Evolutionary conservation across 2,797 vertebrate species (phyloP).

Genomic region (Tiaroga cobitis): DNA sequence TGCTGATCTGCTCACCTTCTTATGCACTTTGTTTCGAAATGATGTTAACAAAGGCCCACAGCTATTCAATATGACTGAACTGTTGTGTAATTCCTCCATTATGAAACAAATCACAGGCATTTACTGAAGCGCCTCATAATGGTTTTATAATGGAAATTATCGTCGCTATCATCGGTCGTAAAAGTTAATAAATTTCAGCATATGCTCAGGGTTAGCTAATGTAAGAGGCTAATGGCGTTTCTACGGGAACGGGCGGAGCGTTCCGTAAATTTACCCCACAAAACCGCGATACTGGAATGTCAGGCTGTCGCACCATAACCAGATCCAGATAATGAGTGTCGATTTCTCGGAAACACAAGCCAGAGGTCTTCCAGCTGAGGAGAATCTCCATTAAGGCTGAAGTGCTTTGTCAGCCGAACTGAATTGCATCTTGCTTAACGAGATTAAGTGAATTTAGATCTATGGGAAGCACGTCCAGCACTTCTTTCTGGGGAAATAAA

Average conservation of each 20-base stretch:
- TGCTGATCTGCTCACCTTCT: background rate
- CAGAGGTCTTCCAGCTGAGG: conserved; percentile 34
- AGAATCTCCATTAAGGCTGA: conserved; percentile 38
- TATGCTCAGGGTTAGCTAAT: conserved; percentile 43
- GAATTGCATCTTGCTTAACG: conserved; percentile 39
- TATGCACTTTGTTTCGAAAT: conserved; percentile 1
- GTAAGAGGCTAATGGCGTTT: conserved; percentile 48
- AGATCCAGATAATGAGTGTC: conserved; percentile 34
- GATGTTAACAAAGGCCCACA: conserved; percentile 11
- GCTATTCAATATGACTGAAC: conserved; percentile 31
- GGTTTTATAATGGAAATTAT: conserved; percentile 49
- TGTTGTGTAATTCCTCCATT: conserved; percentile 26
- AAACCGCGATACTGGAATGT: background rate
- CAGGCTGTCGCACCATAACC: conserved; percentile 7
- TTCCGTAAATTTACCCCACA: conserved; percentile 46
- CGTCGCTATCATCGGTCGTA: background rate
- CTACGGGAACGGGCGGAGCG: conserved; percentile 27
- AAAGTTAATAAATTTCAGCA: conserved; percentile 40
- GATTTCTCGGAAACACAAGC: conserved; percentile 33
- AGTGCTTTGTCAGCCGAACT: conserved; percentile 40
- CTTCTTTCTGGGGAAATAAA: conserved; percentile 42
- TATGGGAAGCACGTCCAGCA: conserved; percentile 6
- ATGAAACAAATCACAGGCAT: conserved; percentile 31
- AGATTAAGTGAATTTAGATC: conserved; percentile 49
- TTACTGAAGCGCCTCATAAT: conserved; percentile 32